Base-by-base conservation (phyloP, 1,140 invertebrate species). In the Probaryconus sp. region DNA sequence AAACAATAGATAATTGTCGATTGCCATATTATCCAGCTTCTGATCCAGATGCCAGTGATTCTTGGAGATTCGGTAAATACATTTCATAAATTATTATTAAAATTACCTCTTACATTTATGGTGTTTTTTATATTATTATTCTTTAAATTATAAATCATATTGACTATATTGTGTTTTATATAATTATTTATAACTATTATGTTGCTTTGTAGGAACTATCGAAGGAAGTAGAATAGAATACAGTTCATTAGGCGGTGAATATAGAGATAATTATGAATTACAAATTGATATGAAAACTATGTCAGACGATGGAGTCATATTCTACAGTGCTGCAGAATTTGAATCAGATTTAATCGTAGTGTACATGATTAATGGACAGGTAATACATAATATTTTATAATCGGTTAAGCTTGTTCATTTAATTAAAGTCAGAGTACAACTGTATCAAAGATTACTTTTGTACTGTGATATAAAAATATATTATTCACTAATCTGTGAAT, bases 261-360 rank as follows among this genome's bases (percentile, higher is more conserved):
- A 92, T 35, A 90, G 90, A 21, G 91, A 92, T 16, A 89, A 90
- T 5, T 94, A 92, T 78, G 92, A 93, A 40, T 93, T 98, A 71
- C 92, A 92, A 9, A 88, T 98, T 6, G 91, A 94, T 13, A 92
- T 99, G 82, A 94, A 94, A 73, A 98, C 97, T 0, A 89, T 88
- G 24, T 89, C 91, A 38, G 82, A 89, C 0, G 91, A 96, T 76
- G 97, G 98, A 31, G 89, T 98, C 1, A 89, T 97, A 24, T 94
- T 98, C 83, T 98, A 97, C 83, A 92, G 92, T 0, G 86, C 92
- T 0, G 91, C 94, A 61, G 65, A 81, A 1, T 88, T 90, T 30
- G 92, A 93, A 10, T 88, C 88, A 18, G 94, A 98, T 80, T 94
- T 94, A 79, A 89, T 98, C 2, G 92, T 94, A 4, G 80, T 98